A percentile compares a stretch with the other conserved stretches of the same genome.
Evolutionary conservation across 2,113 vertebrate species (phyloP).

Genomic region (Myiozetetes cayanensis): DNA sequence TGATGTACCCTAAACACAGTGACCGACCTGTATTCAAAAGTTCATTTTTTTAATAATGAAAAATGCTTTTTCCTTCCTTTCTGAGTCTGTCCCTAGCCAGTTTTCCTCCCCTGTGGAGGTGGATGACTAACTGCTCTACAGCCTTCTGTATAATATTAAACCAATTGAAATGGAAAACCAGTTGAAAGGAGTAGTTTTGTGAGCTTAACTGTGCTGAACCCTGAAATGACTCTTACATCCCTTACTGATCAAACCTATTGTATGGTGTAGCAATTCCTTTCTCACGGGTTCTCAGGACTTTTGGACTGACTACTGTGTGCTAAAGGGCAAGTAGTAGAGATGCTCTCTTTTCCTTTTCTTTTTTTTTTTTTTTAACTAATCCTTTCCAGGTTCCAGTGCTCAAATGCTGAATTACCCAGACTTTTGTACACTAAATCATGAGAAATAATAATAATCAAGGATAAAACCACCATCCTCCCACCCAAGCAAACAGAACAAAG

Average conservation of each 20-base stretch:
- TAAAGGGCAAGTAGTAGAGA: not conserved
- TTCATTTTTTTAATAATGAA: not conserved
- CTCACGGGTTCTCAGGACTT: not conserved
- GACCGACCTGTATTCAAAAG: not conserved
- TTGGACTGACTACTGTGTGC: not conserved
- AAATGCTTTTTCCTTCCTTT: not conserved
- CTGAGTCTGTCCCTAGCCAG: not conserved
- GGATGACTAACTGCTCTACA: constrained; percentile 37
- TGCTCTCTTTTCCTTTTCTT: not conserved
- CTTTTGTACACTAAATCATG: not conserved
- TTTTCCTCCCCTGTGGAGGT: constrained; percentile 20
- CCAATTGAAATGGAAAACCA: not conserved
- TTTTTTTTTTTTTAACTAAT: not conserved
- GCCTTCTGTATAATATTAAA: constrained; percentile 2
- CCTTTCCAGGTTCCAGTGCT: not conserved
- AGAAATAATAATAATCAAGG: not conserved
- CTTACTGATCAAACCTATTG: not conserved
- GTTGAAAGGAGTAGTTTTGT: not conserved
- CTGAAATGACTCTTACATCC: not conserved
- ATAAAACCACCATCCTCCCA: not conserved
- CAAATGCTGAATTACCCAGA: not conserved
- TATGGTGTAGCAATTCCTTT: not conserved
- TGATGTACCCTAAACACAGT: not conserved
- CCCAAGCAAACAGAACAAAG: not conserved
- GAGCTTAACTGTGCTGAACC: not conserved